These are phyloP conservation scores for Meandrina meandrites DNA, from an alignment of 92 coral and sea anemone genomes.

Conservation along the genomic window DNA sequence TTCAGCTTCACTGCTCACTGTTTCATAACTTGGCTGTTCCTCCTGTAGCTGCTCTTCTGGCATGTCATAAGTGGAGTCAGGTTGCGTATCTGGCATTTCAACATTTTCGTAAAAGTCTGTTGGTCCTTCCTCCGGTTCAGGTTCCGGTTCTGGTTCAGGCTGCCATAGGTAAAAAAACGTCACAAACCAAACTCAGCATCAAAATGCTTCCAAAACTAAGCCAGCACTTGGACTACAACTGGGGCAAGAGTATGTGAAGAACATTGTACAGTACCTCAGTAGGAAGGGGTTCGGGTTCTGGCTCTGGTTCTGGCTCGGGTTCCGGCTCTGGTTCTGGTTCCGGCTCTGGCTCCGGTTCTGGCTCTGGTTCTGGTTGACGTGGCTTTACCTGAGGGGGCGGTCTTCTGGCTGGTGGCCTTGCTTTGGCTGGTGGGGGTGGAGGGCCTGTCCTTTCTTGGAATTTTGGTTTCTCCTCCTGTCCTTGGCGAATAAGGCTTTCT, in stretches of 20 bases:
- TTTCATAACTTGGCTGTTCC: conserved; percentile 7
- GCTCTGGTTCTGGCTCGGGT: conserved; percentile 73
- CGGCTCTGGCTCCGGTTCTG: conserved; percentile 58
- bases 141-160: conserved; percentile 61
- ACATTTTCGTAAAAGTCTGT: conserved; percentile 54
- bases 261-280: conserved; percentile 4
- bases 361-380: conserved; percentile 71
- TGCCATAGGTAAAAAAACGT: background rate
- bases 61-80: background rate
- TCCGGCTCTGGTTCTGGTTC: conserved; percentile 72
- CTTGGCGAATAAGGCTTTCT: conserved; percentile 75
- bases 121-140: conserved; percentile 51
- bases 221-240: too few relatives aligned
- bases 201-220: too few relatives aligned
- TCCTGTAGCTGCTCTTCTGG: conserved; percentile 10
- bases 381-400: conserved; percentile 62
- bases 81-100: conserved; percentile 25
- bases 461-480: conserved; percentile 75
- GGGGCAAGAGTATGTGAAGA: background rate
- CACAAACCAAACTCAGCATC: background rate
- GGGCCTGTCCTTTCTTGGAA: conserved; percentile 70
- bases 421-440: conserved; percentile 70
- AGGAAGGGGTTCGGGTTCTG: conserved; percentile 38
- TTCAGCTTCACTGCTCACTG: conserved; percentile 20
- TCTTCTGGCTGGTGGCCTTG: conserved; percentile 64